Conservation (phyloP, 2,797 vertebrate genomes). For the Acomys russatus region DNA sequence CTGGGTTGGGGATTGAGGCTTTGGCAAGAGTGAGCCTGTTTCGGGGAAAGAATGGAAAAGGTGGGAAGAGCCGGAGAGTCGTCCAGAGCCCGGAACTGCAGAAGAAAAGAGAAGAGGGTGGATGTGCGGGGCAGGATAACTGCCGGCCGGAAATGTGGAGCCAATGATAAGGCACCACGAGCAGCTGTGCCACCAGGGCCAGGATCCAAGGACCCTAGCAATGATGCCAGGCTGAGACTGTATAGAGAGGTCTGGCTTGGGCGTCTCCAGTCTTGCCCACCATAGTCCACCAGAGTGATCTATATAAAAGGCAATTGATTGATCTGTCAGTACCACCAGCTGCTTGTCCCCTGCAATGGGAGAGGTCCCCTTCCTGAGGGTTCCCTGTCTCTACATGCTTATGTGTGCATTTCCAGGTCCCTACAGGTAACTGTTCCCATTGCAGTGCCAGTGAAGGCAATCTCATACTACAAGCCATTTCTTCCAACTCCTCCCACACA, state of each 20-base stretch:
- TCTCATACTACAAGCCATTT: background rate
- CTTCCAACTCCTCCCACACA: background rate
- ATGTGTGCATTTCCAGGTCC: background rate
- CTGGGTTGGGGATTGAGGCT: background rate
- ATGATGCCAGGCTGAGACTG: background rate
- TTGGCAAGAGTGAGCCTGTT: slow-evolving; percentile 55
- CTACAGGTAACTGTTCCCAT: background rate
- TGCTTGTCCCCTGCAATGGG: background rate
- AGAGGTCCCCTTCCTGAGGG: background rate
- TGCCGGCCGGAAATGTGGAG: background rate
- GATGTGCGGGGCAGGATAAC: fast-evolving
- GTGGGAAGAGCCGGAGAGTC: background rate
- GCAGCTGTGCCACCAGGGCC: background rate
- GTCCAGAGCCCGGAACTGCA: background rate
- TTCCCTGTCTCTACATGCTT: background rate
- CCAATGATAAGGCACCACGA: background rate
- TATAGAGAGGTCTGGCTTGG: background rate
- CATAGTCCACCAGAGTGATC: fast-evolving
- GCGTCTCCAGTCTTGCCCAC: background rate
- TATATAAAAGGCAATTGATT: background rate
- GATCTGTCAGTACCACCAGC: background rate
- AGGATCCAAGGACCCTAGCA: background rate
- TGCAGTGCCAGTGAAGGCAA: background rate
- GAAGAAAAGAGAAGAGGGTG: background rate
- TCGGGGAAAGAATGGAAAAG: background rate